Base-by-base conservation (phyloP, 1,140 invertebrate species). In the Drosophila nigromelanica region DNA sequence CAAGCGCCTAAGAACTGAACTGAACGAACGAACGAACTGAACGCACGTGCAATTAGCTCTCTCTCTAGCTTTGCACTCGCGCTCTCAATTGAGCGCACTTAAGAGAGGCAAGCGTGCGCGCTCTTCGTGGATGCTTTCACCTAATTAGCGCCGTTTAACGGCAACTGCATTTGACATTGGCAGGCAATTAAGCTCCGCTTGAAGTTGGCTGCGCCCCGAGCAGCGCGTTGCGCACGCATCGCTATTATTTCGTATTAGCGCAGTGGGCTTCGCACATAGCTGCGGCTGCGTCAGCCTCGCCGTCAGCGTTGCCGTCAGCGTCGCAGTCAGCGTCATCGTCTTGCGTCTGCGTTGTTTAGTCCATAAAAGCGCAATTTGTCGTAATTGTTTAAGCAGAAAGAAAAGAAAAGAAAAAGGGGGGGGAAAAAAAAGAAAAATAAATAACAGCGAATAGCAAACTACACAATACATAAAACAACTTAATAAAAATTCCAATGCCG, bases 311-410 rank as follows among this genome's bases (percentile, higher is more conserved):
- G 14, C 5, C 30, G 18, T 60, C 27, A 12, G 6, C 14, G 24
- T 48, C 63, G 48, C 18, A 14, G 54, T 33, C 37, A 27, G 1
- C 14, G 59, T 48, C 35, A 33, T 24, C 39, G 8, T 6, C 27
- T 15, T 54, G 37, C 35, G 48, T 40, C 35, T 56, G 15, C 35
- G 30, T 24, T 35, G 33, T 56, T 51, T 48, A 77, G 82, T 89
- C 87, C 82, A 90, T 90, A 90, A 90, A 90, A 78, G 83, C 82
- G 89, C 87, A 90, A 90, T 90, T 90, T 90, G 87, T 90, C 87
- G 87, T 90, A 90, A 90, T 90, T 90, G 87, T 90, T 90, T 90
- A 90, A 87, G 89, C 87, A 90, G 87, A 90, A 90, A 90, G 83
- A 78, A 10, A 86, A 74, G 77, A 85, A 82, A 76, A 79, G 69